Conservation (phyloP, 2,113 vertebrate species). For the Anguilla rostrata region DNA sequence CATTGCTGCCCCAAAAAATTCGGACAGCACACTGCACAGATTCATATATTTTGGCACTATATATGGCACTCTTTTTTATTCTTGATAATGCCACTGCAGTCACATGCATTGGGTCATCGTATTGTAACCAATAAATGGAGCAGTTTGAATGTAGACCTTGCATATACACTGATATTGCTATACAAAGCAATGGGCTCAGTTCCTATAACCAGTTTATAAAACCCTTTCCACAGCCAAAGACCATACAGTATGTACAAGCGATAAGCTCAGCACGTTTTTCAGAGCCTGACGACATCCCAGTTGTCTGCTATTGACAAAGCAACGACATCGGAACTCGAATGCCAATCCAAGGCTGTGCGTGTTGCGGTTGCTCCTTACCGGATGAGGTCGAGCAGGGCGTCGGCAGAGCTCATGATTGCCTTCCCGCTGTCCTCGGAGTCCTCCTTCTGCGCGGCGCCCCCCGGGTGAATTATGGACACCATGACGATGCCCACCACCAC, state of each 20-base stretch:
- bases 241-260: neutral
- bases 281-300: too few relatives aligned
- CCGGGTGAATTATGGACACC: slow-evolving; percentile 93
- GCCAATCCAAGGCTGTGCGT: neutral
- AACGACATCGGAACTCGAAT: too few relatives aligned
- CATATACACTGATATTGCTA: too few relatives aligned
- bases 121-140: too few relatives aligned
- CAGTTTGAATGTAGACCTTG: too few relatives aligned
- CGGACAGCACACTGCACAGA: too few relatives aligned
- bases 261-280: neutral
- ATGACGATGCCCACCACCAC: slow-evolving; percentile 95
- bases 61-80: too few relatives aligned
- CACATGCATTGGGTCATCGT: too few relatives aligned
- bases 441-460: slow-evolving; percentile 90
- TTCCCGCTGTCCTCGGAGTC: slow-evolving; percentile 82
- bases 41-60: too few relatives aligned
- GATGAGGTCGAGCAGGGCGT: slow-evolving; percentile 92
- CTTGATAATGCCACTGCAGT: too few relatives aligned
- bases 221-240: neutral
- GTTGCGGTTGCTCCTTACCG: slow-evolving; percentile 69
- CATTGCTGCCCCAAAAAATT: neutral
- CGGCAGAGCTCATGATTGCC: slow-evolving; percentile 92
- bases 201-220: neutral
- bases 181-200: neutral
- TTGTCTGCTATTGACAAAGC: too few relatives aligned